A percentile compares a stretch with the other conserved stretches of the same genome.
Evolutionary conservation across 2,113 vertebrate genomes (phyloP).

Genomic region (Callipepla californica): DNA sequence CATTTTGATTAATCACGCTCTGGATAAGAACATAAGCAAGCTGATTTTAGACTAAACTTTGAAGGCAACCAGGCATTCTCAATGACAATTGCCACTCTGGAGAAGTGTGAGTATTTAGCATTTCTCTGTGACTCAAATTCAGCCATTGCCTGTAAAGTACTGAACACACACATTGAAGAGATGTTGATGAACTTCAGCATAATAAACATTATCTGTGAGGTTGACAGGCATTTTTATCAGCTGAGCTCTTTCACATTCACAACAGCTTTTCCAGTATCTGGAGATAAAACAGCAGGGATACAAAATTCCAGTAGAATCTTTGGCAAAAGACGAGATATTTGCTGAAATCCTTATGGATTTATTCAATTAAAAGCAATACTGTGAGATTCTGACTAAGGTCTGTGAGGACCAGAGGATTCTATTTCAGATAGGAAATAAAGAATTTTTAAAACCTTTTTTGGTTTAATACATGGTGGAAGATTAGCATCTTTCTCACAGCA

Average conservation of each 20-base stretch:
- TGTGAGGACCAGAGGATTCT: background rate
- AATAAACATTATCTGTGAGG: background rate
- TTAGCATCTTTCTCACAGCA: background rate
- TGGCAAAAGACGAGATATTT: slow-evolving; percentile 12
- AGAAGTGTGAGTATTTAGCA: background rate
- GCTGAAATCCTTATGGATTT: slow-evolving; percentile 11
- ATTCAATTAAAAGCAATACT: slow-evolving; percentile 46
- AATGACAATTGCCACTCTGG: background rate
- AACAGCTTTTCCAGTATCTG: background rate
- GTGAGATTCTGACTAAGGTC: background rate
- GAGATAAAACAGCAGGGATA: background rate
- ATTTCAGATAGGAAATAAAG: background rate
- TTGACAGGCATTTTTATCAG: background rate
- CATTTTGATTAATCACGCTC: background rate
- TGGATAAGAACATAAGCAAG: background rate
- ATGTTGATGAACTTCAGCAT: background rate
- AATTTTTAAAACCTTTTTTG: slow-evolving; percentile 7
- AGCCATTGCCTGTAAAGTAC: background rate
- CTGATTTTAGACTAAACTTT: background rate
- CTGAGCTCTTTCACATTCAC: background rate
- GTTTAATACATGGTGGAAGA: background rate
- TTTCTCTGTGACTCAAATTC: background rate
- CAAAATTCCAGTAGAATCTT: background rate
- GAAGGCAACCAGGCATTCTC: background rate
- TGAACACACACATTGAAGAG: background rate